phyloP scores from a whole-genome alignment of 2,888 invertebrate species.

The Incurvaria masculella region DNA sequence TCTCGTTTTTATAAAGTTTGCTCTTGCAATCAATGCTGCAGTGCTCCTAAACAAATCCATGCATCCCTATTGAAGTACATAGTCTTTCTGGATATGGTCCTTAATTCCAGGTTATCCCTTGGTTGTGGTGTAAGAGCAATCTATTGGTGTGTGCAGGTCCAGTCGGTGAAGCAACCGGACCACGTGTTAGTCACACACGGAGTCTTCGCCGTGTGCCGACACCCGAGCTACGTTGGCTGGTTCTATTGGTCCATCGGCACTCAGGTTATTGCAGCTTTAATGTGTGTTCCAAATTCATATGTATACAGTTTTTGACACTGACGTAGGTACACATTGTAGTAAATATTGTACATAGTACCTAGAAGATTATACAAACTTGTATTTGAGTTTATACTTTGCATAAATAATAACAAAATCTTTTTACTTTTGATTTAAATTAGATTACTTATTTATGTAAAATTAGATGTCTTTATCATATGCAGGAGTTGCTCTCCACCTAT shows the following conservation, averaged over 20 bases:
- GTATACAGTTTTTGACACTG: not conserved
- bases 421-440: no score
- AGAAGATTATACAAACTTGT: not conserved
- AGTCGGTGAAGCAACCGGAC: slow-evolving; percentile 72
- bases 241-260: slow-evolving; percentile 99
- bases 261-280: slow-evolving; percentile 77
- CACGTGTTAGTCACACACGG: slow-evolving; percentile 89
- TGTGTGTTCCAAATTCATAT: not conserved
- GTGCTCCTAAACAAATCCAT: no score
- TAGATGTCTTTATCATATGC: no score
- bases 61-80: no score
- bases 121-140: no score
- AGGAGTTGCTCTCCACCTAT: no score
- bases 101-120: no score
- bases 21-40: no score
- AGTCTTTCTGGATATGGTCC: no score
- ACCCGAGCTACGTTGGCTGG: slow-evolving; percentile 99
- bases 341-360: not conserved
- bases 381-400: not conserved
- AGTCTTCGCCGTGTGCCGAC: slow-evolving; percentile 80
- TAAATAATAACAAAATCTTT: no score
- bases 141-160: slow-evolving; percentile 57
- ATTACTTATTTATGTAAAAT: no score
- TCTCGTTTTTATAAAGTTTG: no score
- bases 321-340: not conserved